Base-by-base conservation (phyloP, 2,797 vertebrate species). In the Perodicticus potto region DNA sequence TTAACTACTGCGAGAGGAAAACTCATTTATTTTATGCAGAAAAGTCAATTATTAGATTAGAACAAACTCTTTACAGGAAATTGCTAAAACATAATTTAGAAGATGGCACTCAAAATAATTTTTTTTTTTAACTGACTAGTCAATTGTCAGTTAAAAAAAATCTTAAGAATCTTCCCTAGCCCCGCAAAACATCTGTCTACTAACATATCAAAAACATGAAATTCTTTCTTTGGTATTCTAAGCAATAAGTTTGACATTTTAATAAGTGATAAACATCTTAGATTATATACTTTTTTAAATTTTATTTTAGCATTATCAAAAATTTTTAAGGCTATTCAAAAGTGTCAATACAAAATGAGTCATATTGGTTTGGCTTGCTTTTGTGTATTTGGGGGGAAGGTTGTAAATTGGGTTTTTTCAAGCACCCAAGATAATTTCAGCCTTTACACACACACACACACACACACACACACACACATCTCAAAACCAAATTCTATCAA, bases 261-360 rank as follows among this genome's bases (percentile, higher is more conserved):
- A 83, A 78, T 92, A 81, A 67, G 13, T 55, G 40, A 95, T 57
- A 95, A 87, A 27, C 1, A 95, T n/a, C n/a, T n/a, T n/a, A n/a
- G 67, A 88, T 43, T 77, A 53, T 40, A 65, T 2, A 82, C 1
- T 7, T 40, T 82, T 94, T 78, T 49, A 6, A 43, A 89, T 63
- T 81, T 11, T 55, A 86, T 81, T 74, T 83, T 91, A 92, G 81
- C 67, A 73, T 37, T 65, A 55, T 11, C 25, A 61, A 14, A 25
- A 77, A 89, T 80, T 45, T 81, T 2, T 0, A 43, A 85, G n/a
- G 80, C 78, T 93, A 88, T 90, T 94, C 34, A 57, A 43, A 83
- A 91, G 19, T n/a, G 19, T 89, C 88, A 70, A 72, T 72, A 49
- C 0, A 73, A 84, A 89, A 32, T 13, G 5, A 67, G 14, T 29